Base-by-base conservation (phyloP, 2,113 vertebrate genomes). In the Erinaceus europaeus region DNA sequence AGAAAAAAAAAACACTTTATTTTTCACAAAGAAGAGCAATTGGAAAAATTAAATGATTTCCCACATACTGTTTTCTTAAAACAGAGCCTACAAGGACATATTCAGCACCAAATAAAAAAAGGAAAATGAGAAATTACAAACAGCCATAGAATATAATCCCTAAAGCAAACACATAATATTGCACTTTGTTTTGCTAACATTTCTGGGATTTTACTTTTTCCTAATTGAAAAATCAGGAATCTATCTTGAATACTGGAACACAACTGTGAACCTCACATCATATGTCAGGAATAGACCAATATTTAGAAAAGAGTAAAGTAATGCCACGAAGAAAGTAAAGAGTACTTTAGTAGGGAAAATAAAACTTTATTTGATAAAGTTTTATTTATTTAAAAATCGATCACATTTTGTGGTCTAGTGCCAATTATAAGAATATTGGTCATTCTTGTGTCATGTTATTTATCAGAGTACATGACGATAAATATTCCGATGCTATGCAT, bases 141-240 rank as follows among this genome's bases (percentile, higher is more conserved):
- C 94, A 98, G 98, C 97, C 97, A 98, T 95, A 97, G 98, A 98
- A 97, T 98, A 98, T 98, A 98, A 96, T 97, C 97, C 96, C 97
- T 97, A 97, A 98, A 98, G 98, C 97, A 98, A 97, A 98, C 97
- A 98, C 96, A 97, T 98, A 98, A 99, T 99, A 99, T 99, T 99
- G 99, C 99, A 99, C 99, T 98, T 99, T 97, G 96, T 98, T 98
- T 97, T 97, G 96, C 97, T 98, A 98, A 98, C 96, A 96, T 98
- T 98, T 98, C 98, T n/a, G n/a, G 98, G 97, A 98, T 98, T 97
- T 97, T 97, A 96, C 94, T 97, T 95, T 57, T 97, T 94, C 97
- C 97, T 97, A 97, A 97, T 95, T 97, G 91, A 96, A 84, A 96
- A 96, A 97, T 97, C 96, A 98, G 97, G 98, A 98, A 95, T 97